Conservation (phyloP, 2,113 vertebrate genomes). For the Nothocercus julius region DNA sequence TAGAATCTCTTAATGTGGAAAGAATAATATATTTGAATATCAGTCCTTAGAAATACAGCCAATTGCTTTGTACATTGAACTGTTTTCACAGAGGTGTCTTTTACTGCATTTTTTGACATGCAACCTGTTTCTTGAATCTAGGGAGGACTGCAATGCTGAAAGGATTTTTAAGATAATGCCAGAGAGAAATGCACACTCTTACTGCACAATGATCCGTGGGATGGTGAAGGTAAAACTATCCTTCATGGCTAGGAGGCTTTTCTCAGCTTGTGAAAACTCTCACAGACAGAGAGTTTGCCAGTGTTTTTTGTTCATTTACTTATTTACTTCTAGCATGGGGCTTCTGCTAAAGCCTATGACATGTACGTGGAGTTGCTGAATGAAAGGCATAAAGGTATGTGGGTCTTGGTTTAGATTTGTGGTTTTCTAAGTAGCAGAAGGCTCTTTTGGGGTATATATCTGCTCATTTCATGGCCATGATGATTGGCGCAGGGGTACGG, state of each 20-base stretch:
- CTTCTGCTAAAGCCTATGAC: slow-evolving; percentile 81
- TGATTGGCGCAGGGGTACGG: slow-evolving; percentile 76
- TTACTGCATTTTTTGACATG: neutral
- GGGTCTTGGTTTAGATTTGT: neutral
- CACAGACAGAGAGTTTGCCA: neutral
- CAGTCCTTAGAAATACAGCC: neutral
- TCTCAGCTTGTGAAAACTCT: neutral
- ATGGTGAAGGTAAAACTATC: slow-evolving; percentile 89
- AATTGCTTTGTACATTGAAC: neutral
- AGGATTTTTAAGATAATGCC: slow-evolving; percentile 92
- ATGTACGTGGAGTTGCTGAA: slow-evolving; percentile 87
- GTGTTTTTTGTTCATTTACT: neutral
- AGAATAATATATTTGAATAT: neutral
- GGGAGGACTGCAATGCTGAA: slow-evolving; percentile 88
- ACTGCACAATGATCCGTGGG: slow-evolving; percentile 90
- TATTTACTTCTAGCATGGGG: slow-evolving; percentile 79
- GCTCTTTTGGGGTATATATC: rapidly evolving
- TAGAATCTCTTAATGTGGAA: neutral
- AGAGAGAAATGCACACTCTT: slow-evolving; percentile 85
- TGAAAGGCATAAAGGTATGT: slow-evolving; percentile 86
- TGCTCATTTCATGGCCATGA: slow-evolving; percentile 12
- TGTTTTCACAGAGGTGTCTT: neutral
- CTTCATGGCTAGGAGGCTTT: neutral
- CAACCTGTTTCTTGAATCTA: slow-evolving; percentile 12
- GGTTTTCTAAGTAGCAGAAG: neutral